phyloP scores from a whole-genome alignment of 2,797 vertebrate genomes.

The Numenius phaeopus region DNA sequence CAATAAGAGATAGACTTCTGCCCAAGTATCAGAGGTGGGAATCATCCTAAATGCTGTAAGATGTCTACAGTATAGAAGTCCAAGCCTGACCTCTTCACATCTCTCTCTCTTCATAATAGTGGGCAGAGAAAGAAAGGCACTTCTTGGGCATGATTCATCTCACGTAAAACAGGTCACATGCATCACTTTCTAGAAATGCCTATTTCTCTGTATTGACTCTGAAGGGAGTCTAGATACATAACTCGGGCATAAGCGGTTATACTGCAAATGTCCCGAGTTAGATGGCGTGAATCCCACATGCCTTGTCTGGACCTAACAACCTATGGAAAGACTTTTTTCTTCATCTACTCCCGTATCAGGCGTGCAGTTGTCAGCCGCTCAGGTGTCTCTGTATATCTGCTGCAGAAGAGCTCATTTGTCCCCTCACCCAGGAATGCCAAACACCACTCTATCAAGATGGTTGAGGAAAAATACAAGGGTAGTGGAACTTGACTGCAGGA shows the following conservation, averaged over 20 bases:
- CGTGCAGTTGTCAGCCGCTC: neutral
- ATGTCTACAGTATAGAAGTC: neutral
- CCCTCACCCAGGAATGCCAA: neutral
- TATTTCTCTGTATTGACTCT: neutral
- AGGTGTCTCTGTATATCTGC: neutral
- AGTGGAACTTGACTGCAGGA: neutral
- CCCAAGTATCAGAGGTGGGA: neutral
- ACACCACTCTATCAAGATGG: neutral
- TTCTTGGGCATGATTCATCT: conserved; percentile 9
- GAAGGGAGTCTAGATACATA: neutral
- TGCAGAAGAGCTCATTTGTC: neutral
- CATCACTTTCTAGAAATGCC: conserved; percentile 3
- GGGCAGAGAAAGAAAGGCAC: neutral
- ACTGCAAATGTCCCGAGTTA: neutral
- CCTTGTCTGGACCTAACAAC: neutral
- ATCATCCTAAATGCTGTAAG: neutral
- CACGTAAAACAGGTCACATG: neutral
- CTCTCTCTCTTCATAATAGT: neutral
- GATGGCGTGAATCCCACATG: neutral
- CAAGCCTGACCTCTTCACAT: neutral
- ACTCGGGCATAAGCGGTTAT: neutral
- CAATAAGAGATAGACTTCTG: neutral
- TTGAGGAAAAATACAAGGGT: neutral
- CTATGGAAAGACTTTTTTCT: neutral
- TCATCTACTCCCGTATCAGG: neutral